A percentile compares a stretch with the other conserved stretches of the same genome.
phyloP scores from a whole-genome alignment of 2,113 vertebrate species.

The Panthera uncia region DNA sequence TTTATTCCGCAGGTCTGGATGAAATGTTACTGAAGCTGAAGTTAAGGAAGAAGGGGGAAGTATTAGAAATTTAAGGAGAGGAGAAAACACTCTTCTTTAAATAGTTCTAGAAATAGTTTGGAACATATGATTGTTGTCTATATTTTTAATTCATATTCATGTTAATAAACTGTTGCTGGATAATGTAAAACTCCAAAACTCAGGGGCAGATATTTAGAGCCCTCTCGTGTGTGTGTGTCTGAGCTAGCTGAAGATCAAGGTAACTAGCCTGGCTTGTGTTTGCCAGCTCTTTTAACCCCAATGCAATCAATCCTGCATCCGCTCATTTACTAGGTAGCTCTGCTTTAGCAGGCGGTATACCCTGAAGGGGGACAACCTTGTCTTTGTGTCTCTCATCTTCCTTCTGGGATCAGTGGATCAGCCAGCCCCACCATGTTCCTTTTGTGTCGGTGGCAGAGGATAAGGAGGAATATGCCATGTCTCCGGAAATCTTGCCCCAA shows the following conservation, averaged over 20 bases:
- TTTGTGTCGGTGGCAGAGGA: neutral
- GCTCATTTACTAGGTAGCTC: neutral
- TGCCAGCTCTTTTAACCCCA: too few species aligned
- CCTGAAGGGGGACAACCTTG: neutral
- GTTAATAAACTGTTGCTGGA: neutral
- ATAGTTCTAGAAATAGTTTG: neutral
- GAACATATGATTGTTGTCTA: neutral
- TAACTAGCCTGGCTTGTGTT: neutral
- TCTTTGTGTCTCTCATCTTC: neutral
- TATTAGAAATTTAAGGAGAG: neutral
- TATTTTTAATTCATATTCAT: neutral
- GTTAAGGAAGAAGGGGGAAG: neutral
- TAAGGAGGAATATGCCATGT: neutral
- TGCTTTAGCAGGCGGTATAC: neutral
- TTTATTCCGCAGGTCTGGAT: neutral
- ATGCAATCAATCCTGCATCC: accelerated
- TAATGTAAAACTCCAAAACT: neutral
- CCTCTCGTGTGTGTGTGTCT: neutral
- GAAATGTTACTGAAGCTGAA: neutral
- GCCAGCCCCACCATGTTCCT: neutral
- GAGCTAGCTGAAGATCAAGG: neutral
- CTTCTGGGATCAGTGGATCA: neutral
- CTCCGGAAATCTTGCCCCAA: neutral
- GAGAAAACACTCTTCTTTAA: neutral
- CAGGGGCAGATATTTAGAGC: neutral